phyloP scores from a whole-genome alignment of 2,797 vertebrate genomes.

The Amphiprion clarkii region DNA sequence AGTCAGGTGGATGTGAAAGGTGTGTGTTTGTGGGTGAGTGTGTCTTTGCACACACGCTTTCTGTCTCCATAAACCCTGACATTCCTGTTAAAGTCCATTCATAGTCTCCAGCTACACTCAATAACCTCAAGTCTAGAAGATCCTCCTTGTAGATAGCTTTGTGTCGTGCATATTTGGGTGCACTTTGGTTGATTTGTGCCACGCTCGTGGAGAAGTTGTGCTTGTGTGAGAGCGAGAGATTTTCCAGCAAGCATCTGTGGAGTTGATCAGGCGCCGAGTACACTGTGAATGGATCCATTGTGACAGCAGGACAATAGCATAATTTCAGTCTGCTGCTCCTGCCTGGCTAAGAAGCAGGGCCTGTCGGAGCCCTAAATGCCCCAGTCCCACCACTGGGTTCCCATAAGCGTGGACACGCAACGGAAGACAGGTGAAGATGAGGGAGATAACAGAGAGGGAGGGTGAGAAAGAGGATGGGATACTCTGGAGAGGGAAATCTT shows the following conservation, averaged over 20 bases:
- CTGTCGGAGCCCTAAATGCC: conserved; percentile 25
- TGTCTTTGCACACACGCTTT: conserved; percentile 18
- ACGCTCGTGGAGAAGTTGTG: conserved; percentile 31
- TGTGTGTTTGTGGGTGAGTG: conserved; percentile 21
- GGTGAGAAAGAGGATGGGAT: not conserved
- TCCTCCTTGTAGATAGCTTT: conserved; percentile 1
- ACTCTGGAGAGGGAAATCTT: not conserved
- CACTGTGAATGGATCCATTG: conserved; percentile 79
- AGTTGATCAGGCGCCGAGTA: conserved; percentile 73
- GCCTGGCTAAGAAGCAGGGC: conserved; percentile 50
- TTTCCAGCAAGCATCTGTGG: conserved; percentile 79
- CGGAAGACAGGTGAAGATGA: conserved; percentile 1
- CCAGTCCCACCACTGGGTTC: conserved; percentile 17
- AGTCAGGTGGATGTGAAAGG: conserved; percentile 71
- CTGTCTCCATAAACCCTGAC: conserved; percentile 6
- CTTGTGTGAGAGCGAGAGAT: conserved; percentile 51
- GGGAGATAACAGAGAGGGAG: conserved; percentile 5
- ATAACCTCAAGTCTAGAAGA: not conserved
- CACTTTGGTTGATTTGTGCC: conserved; percentile 23
- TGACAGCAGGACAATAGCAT: conserved; percentile 81
- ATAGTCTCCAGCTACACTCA: not conserved
- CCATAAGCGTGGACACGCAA: not conserved
- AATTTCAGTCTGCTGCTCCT: conserved; percentile 73
- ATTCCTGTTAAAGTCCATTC: conserved; percentile 4
- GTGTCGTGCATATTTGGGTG: conserved; percentile 17